Percentiles rank a stretch among this genome's conserved stretches.
phyloP scores from a whole-genome alignment of 2,888 invertebrate species.

The Alitta virens region DNA sequence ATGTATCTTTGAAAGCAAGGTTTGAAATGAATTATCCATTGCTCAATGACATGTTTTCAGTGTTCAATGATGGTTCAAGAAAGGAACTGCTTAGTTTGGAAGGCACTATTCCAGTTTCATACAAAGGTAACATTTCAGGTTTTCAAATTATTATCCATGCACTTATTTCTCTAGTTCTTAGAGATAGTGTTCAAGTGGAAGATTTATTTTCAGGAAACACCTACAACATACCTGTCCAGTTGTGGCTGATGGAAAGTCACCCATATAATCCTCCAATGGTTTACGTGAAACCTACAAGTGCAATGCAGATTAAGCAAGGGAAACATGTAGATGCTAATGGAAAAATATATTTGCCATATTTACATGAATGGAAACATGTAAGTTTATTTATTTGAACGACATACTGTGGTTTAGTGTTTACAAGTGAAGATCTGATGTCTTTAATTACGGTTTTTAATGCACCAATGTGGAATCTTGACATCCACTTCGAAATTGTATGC shows the following conservation, averaged over 20 bases:
- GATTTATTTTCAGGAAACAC: constrained; percentile 41
- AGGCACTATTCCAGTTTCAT: constrained; percentile 90
- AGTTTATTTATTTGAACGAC: constrained; percentile 8
- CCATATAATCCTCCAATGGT: constrained; percentile 91
- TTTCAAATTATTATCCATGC: no score
- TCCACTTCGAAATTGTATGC: no score
- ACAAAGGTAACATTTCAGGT: constrained; percentile 72
- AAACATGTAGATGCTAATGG: constrained; percentile 93
- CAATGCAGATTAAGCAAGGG: constrained; percentile 94
- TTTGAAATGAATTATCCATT: no score
- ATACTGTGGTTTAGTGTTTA: no score
- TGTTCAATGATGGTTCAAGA: constrained; percentile 82
- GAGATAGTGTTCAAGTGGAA: no score
- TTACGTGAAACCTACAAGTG: constrained; percentile 84
- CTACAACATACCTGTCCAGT: constrained; percentile 95
- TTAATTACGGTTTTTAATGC: no score
- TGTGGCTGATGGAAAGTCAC: constrained; percentile 96
- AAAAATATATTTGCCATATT: constrained; percentile 91
- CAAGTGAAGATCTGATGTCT: no score
- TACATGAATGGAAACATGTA: constrained; percentile 80
- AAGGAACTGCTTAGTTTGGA: constrained; percentile 80
- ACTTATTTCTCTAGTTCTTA: no score
- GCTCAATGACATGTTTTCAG: constrained; percentile 63
- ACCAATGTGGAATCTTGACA: no score
- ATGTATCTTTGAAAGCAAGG: no score